Evolutionary conservation across 2,797 vertebrate species (phyloP), one percentile per base, ranked within the genome.

Genomic region (Austrolebias charrua): DNA sequence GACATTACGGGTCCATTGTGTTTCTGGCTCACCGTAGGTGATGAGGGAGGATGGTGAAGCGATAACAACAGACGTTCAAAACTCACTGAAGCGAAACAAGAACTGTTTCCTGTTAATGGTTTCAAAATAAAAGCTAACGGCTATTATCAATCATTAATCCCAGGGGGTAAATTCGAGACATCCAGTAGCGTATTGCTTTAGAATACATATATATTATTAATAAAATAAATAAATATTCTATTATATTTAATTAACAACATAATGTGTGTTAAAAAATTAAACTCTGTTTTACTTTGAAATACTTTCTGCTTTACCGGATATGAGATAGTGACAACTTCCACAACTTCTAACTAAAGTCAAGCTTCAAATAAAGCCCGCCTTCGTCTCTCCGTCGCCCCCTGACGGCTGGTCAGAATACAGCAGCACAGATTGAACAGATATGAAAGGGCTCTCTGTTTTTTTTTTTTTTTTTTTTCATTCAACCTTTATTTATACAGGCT

Each of bases 1-100:
- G 54, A 73, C 87, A 83, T 87, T 76, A 82, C 83, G 58, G 51
- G 61, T 75, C 64, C 85, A 81, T 84, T 82, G 74, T 13, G 45
- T 12, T 19, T 19, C 45, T 8, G 46, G 31, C 5, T 19, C 63
- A 58, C 40, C 4, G 60, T 51, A 64, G 3, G 46, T 60, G 76
- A 38, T 47, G 70, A 54, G 71, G 38, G 73, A 66, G 72, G 75
- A 78, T 28, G 62, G 58, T 24, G 71, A 59, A 55, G 68, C 70
- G 61, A n/a, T 70, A 60, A 63, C 66, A 74, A 81, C 55, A 58
- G 29, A 57, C 50, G 1, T 6, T 5, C 0, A 4, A 35, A 9
- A 33, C 8, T 20, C 6, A 3, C 31, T 5, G 15, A 20, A 5
- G 1, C 2, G 4, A 0, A 7, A 31, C 16, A n/a, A 33, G 7